These are phyloP conservation scores for Megaceryle alcyon DNA, from an alignment of 2,797 vertebrate genomes.

Conservation along the genomic window DNA sequence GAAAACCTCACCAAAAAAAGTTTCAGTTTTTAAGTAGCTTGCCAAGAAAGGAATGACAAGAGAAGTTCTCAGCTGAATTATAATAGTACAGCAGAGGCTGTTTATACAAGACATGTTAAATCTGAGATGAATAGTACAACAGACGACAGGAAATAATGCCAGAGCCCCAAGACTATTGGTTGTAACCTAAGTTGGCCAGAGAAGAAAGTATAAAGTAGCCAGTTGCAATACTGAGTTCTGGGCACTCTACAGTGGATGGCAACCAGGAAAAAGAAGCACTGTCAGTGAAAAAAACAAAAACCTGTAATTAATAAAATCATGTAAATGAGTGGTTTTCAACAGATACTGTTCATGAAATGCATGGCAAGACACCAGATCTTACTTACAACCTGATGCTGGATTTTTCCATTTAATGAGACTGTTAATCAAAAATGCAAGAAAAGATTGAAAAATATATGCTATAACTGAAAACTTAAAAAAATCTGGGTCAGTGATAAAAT, in stretches of 20 bases:
- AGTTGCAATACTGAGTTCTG: background rate
- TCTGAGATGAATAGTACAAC: background rate
- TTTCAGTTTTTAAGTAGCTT: background rate
- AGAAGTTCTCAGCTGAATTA: background rate
- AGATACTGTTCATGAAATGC: background rate
- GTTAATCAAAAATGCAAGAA: background rate
- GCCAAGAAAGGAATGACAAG: background rate
- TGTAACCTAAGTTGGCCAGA: background rate
- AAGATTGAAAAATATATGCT: background rate
- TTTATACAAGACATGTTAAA: background rate
- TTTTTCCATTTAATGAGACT: background rate
- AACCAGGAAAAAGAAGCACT: background rate
- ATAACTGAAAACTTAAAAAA: background rate
- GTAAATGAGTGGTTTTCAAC: background rate
- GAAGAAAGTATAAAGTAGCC: background rate
- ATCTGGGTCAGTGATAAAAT: background rate
- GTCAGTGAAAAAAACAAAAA: background rate
- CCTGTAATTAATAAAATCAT: background rate
- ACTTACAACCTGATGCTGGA: background rate
- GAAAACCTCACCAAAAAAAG: background rate
- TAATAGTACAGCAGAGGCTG: background rate
- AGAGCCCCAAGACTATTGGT: background rate
- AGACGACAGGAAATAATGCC: background rate
- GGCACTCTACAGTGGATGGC: background rate
- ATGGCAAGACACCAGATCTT: background rate